phyloP scores from a whole-genome alignment of 1,140 invertebrate species.

The Apis florea region DNA sequence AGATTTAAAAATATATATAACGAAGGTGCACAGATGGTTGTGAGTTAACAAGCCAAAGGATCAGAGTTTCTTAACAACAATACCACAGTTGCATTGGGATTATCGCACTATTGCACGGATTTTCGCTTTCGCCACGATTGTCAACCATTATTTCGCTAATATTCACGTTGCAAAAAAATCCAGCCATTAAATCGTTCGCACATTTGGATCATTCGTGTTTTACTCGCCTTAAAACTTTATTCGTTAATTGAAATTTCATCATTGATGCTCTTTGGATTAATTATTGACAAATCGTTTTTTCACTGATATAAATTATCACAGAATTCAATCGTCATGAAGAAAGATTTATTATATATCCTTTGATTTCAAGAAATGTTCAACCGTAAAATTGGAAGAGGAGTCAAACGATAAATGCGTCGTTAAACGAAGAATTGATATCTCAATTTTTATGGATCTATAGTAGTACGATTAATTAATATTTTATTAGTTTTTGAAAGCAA shows the following conservation, averaged over 20 bases:
- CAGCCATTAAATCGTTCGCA: neutral
- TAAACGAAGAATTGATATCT: too few relatives aligned
- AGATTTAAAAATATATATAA: neutral
- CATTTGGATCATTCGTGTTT: neutral
- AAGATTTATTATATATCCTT: too few relatives aligned
- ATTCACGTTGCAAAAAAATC: neutral
- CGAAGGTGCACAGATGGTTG: neutral
- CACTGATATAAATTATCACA: neutral
- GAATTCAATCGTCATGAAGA: neutral
- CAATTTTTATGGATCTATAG: too few relatives aligned
- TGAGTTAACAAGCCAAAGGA: constrained; percentile 1
- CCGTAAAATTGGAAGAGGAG: too few relatives aligned
- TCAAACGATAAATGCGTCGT: too few relatives aligned
- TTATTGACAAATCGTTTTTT: neutral
- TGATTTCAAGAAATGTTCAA: too few relatives aligned
- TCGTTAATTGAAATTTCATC: neutral
- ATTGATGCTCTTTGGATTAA: neutral
- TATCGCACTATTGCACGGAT: neutral
- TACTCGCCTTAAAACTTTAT: neutral
- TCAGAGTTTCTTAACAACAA: neutral
- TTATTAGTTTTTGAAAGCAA: too few relatives aligned
- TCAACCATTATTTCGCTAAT: constrained; percentile 14
- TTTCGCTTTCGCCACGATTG: neutral
- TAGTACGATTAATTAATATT: too few relatives aligned
- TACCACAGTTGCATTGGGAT: constrained; percentile 3